These are phyloP conservation scores for Danio aesculapii DNA, from an alignment of 2,797 vertebrate genomes.

Conservation along the genomic window DNA sequence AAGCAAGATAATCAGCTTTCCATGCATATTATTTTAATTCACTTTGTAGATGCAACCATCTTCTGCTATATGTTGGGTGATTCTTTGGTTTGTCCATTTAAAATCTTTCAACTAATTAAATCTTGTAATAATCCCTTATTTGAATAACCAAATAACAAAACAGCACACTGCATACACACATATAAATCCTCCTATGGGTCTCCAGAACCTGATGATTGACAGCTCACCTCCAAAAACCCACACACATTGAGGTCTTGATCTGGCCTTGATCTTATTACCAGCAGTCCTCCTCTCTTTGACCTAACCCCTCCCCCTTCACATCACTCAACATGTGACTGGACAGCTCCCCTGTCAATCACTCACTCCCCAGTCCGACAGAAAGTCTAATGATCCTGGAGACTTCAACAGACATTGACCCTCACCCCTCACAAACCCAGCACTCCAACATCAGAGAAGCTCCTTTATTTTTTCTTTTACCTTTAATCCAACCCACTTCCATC, in stretches of 20 bases:
- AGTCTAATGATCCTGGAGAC: conserved; percentile 16
- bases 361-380: conserved; percentile 13
- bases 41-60: too few relatives aligned
- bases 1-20: too few relatives aligned
- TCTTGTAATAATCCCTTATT: background rate
- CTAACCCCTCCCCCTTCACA: conserved; percentile 29
- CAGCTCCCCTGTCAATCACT: conserved; percentile 57
- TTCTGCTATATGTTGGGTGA: too few relatives aligned
- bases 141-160: background rate
- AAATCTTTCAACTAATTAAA: too few relatives aligned
- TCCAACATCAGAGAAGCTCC: conserved; percentile 30
- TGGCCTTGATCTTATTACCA: conserved; percentile 53
- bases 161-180: background rate
- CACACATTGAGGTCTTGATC: conserved; percentile 6
- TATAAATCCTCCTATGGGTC: background rate
- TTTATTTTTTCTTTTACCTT: background rate
- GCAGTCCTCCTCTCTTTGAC: conserved; percentile 45
- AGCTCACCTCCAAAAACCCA: conserved; percentile 14
- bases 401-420: conserved; percentile 28
- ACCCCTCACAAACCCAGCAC: conserved; percentile 12
- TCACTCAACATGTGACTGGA: conserved; percentile 38
- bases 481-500: conserved; percentile 43
- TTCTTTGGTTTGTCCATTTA: too few relatives aligned
- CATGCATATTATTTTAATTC: too few relatives aligned
- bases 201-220: conserved; percentile 6